Conservation (phyloP, 2,888 invertebrate species). For the Proisotoma minuta region DNA sequence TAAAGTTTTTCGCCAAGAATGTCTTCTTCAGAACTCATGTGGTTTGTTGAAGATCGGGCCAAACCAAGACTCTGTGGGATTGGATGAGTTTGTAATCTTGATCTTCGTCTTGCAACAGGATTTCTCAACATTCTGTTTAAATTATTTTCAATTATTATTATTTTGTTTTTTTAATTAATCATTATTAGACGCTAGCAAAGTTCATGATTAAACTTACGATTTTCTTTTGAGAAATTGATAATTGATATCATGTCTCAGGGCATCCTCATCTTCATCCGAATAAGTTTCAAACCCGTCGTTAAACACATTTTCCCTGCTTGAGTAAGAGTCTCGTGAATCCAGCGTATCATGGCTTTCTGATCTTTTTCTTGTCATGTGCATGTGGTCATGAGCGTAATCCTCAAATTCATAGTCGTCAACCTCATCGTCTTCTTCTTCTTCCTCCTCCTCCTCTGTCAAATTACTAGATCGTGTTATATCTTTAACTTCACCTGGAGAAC, state of each 20-base stretch:
- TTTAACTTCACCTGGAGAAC: not conserved
- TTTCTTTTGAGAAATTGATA: conserved; percentile 39
- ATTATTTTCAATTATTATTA: conserved; percentile 6
- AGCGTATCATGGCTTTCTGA: conserved; percentile 48
- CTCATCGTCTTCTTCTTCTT: conserved; percentile 31
- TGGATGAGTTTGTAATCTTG: conserved; percentile 37
- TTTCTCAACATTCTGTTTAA: conserved; percentile 38
- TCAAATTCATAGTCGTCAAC: conserved; percentile 35
- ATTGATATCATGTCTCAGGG: conserved; percentile 36
- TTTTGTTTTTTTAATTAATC: not conserved
- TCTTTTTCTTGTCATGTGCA: conserved; percentile 20
- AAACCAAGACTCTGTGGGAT: conserved; percentile 20
- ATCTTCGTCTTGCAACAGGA: conserved; percentile 41
- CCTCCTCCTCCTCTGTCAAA: conserved; percentile 40
- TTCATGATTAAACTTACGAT: conserved; percentile 42
- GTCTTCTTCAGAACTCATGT: conserved; percentile 42
- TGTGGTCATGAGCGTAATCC: not conserved
- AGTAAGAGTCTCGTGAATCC: conserved; percentile 46
- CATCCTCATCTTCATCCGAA: conserved; percentile 43
- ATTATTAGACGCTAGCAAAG: too few species aligned
- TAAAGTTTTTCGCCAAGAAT: conserved; percentile 13
- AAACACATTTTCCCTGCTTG: conserved; percentile 48
- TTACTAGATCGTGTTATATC: too few species aligned
- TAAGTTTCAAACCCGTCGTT: conserved; percentile 40
- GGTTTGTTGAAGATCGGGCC: conserved; percentile 33